Percentiles rank a stretch among this genome's conserved stretches.
Conservation (phyloP, 2,113 vertebrate species). For the Leucosticte australis region DNA sequence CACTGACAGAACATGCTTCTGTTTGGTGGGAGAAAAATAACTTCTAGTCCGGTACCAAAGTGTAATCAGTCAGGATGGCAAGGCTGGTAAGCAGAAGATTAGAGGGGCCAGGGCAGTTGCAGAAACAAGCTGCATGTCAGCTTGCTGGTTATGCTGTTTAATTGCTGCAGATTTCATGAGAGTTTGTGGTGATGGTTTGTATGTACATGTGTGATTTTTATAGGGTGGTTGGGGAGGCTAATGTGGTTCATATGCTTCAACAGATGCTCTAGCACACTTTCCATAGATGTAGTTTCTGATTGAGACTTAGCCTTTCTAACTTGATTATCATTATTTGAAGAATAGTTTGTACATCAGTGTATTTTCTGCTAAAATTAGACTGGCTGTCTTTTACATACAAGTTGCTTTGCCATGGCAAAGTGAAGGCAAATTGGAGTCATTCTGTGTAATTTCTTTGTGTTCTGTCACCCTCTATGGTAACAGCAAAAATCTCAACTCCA, state of each 20-base stretch:
- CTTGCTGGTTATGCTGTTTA: neutral
- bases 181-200: neutral
- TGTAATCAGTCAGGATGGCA: neutral
- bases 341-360: neutral
- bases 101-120: neutral
- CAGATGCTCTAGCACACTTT: neutral
- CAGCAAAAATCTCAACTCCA: neutral
- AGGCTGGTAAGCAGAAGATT: neutral
- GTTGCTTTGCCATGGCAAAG: neutral
- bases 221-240: neutral
- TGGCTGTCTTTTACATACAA: neutral
- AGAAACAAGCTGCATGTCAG: neutral
- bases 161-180: neutral
- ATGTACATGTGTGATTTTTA: neutral
- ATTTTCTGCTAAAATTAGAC: constrained; percentile 11
- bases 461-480: neutral
- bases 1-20: neutral
- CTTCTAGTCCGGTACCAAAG: neutral
- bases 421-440: neutral
- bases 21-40: neutral
- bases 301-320: neutral
- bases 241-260: neutral
- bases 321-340: neutral
- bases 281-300: neutral
- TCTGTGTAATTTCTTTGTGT: neutral